Percentiles rank a stretch among this genome's conserved stretches.
Evolutionary conservation across 1,140 invertebrate genomes (phyloP).

Genomic region (Steinernema khuongi): DNA sequence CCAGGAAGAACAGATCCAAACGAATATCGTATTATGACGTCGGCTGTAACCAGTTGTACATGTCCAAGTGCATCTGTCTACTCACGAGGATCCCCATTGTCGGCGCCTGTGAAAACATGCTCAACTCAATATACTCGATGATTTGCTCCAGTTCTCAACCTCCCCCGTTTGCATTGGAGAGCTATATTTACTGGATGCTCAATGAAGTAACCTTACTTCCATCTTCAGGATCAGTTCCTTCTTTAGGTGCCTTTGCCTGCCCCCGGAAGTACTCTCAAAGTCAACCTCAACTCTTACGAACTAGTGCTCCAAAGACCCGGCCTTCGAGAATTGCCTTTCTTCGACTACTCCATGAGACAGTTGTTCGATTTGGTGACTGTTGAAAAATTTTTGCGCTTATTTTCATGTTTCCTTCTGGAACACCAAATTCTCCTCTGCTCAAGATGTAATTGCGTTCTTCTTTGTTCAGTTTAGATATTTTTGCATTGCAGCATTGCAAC

Average conservation of each 20-base stretch:
- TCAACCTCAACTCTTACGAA: conserved; percentile 31
- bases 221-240: conserved; percentile 65
- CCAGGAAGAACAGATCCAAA: conserved; percentile 67
- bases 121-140: conserved; percentile 61
- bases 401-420: conserved; percentile 88
- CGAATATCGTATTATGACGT: conserved; percentile 74
- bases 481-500: conserved; percentile 73
- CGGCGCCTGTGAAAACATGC: conserved; percentile 72
- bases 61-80: conserved; percentile 85
- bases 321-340: conserved; percentile 76
- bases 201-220: conserved; percentile 83
- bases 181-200: conserved; percentile 86
- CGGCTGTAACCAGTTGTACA: conserved; percentile 73
- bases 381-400: conserved; percentile 83
- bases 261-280: conserved; percentile 3
- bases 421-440: conserved; percentile 91
- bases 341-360: conserved; percentile 83
- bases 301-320: conserved; percentile 54
- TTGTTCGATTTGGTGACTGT: conserved; percentile 70
- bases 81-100: conserved; percentile 85
- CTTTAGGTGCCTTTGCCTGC: conserved; percentile 15
- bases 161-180: conserved; percentile 69
- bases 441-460: conserved; percentile 65
- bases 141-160: conserved; percentile 37
- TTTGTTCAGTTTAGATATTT: background rate